Conservation (phyloP, 2,888 invertebrate species). For the Seira musarum region DNA sequence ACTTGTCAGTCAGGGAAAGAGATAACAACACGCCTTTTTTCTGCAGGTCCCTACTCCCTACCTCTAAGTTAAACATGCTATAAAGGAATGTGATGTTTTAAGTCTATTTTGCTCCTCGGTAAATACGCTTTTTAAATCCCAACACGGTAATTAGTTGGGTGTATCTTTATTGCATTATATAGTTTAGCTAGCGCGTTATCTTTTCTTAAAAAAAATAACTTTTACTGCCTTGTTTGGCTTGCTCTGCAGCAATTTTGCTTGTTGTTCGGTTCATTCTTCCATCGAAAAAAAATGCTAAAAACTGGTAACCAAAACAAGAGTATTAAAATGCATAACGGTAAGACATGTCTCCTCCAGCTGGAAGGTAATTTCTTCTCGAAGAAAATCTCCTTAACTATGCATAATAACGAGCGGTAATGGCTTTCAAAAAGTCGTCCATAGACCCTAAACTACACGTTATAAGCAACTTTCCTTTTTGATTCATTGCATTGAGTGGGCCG, state of each 20-base stretch:
- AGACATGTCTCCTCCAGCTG: conserved; percentile 39
- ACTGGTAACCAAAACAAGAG: conserved; percentile 25
- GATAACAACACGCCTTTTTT: conserved; percentile 9
- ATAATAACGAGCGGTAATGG: neutral
- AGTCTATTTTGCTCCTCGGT: conserved; percentile 9
- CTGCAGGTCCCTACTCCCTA: neutral
- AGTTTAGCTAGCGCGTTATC: neutral
- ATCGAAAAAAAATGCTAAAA: neutral
- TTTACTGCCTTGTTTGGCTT: conserved; percentile 23
- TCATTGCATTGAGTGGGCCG: neutral
- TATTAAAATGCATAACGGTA: conserved; percentile 36
- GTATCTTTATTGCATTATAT: conserved; percentile 23
- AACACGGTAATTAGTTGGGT: conserved; percentile 40
- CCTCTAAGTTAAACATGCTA: neutral
- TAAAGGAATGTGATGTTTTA: neutral
- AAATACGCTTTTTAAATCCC: neutral
- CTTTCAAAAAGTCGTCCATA: neutral
- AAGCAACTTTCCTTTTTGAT: conserved; percentile 32
- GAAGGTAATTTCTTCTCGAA: conserved; percentile 15
- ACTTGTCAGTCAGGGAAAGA: conserved; percentile 18
- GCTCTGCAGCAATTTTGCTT: neutral
- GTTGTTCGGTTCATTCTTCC: too few relatives aligned
- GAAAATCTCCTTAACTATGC: neutral
- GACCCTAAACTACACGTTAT: neutral
- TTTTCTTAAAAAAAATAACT: conserved; percentile 18